Percentiles rank a stretch among this genome's conserved stretches.
Evolutionary conservation across 2,888 invertebrate species (phyloP).

Genomic region (Cenopis cana): DNA sequence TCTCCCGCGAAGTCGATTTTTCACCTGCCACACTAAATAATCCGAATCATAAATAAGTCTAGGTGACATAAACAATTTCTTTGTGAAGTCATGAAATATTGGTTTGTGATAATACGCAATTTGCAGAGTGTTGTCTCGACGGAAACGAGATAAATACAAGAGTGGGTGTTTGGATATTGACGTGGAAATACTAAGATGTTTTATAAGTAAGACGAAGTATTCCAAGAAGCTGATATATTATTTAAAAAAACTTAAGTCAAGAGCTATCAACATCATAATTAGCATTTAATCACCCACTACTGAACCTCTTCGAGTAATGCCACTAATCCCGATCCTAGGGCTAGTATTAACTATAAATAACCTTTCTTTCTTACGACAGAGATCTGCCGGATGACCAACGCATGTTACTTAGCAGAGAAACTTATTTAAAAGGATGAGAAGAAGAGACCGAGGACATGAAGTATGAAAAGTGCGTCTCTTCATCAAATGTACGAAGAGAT

Average conservation of each 20-base stretch:
- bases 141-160: conserved; percentile 25
- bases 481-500: no score
- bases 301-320: no score
- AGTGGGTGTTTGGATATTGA: conserved; percentile 20
- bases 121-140: conserved; percentile 48
- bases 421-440: no score
- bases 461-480: no score
- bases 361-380: no score
- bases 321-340: no score
- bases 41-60: conserved; percentile 49
- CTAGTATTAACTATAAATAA: no score
- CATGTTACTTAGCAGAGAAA: no score
- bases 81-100: conserved; percentile 43
- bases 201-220: conserved; percentile 10
- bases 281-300: no score
- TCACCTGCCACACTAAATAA: conserved; percentile 69
- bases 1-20: conserved; percentile 79
- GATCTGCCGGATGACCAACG: no score
- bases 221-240: not conserved
- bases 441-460: no score
- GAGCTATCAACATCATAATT: not conserved
- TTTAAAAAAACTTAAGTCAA: not conserved
- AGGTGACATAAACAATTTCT: conserved; percentile 40
- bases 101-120: conserved; percentile 53
- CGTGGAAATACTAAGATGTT: conserved; percentile 5